Base-by-base conservation (phyloP, 2,113 vertebrate genomes). In the Miniopterus natalensis region DNA sequence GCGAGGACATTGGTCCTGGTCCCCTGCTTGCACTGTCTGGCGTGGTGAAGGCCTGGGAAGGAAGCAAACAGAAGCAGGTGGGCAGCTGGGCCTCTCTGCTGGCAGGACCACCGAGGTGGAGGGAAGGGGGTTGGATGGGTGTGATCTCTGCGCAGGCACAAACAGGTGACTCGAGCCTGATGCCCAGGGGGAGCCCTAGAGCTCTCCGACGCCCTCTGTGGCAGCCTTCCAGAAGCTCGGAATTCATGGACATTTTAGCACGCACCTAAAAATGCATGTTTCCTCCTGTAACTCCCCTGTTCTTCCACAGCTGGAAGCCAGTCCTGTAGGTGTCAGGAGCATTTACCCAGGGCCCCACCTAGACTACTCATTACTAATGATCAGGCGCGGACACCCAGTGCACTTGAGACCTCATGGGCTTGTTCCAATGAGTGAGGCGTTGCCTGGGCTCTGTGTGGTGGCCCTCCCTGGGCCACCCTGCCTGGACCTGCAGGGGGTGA, bases 201-300 rank as follows among this genome's bases (percentile, higher is more conserved):
- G 40, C 63, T n/a, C 70, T 42, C 27, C 0, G 18, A 31, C 18
- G 36, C 42, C 75, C 40, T 36, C 25, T 25, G 1, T 2, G 17
- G 3, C 49, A 2, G 8, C 25, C 5, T 25, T 31, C 63, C 0
- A 18, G 36, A 71, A n/a, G 13, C 40, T 20, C 18, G 0, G 36
- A 8, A 87, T 11, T 3, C 14, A 0, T 27, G 17, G 23, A 20
- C 4, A 21, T n/a, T 71, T 40, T 51, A 47, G 18, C 55, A 25
- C 7, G 6, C 55, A 21, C 47, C 66, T 57, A 3, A 7, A 61
- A 57, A 42, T 45, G 29, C 49, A 14, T 1, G 2, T 29, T 80
- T 31, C 61, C 51, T 40, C 15, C 23, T 21, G 27, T n/a, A 42
- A 3, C 10, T n/a, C 14, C 25, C 57, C 1, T 23, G 40, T 63